Percentiles rank a stretch among this genome's conserved stretches.
These are phyloP conservation scores for Poecilus cupreus DNA, from an alignment of 2,888 invertebrate genomes.

Conservation along the genomic window DNA sequence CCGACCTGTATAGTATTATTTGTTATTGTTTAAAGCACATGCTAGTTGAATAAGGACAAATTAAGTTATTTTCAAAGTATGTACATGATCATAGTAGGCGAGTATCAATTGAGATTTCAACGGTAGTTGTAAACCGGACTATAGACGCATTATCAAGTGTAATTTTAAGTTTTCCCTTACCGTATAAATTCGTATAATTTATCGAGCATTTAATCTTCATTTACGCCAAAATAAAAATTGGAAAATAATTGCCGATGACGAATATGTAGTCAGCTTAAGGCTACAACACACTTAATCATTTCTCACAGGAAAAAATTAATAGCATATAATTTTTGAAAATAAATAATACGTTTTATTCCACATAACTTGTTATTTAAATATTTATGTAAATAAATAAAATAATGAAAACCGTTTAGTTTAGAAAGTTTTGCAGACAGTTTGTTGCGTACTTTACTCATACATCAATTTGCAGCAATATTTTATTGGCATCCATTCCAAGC, in stretches of 20 bases:
- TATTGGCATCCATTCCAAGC: not conserved
- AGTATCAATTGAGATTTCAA: slow-evolving; percentile 5
- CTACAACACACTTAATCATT: not conserved
- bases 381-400: too few species aligned
- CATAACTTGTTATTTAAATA: too few species aligned
- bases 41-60: not conserved
- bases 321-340: too few species aligned
- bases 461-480: slow-evolving; percentile 18
- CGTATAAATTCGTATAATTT: slow-evolving; percentile 39
- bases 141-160: slow-evolving; percentile 15
- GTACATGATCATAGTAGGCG: not conserved
- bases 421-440: not conserved
- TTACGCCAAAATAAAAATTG: slow-evolving; percentile 43
- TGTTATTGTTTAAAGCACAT: too few species aligned
- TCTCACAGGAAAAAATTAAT: not conserved
- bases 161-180: slow-evolving; percentile 22
- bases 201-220: slow-evolving; percentile 51
- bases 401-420: too few species aligned
- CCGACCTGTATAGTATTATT: too few species aligned
- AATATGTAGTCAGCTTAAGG: slow-evolving; percentile 8
- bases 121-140: not conserved
- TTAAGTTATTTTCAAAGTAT: not conserved
- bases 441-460: not conserved
- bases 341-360: not conserved
- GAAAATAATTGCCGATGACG: slow-evolving; percentile 50